Base-by-base conservation (phyloP, 2,797 vertebrate genomes). In the Takifugu rubripes region DNA sequence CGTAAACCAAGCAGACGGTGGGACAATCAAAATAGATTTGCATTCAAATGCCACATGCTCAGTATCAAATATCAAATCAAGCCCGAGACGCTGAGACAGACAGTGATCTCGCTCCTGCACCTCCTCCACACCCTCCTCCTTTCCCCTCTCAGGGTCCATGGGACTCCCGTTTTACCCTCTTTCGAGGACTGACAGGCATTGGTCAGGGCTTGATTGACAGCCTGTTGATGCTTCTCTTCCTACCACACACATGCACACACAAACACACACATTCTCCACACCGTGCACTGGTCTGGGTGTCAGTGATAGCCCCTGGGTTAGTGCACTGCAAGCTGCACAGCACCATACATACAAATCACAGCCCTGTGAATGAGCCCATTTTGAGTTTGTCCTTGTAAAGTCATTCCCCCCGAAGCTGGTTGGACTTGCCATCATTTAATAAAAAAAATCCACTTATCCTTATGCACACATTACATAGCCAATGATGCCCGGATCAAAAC, bases 31-130 rank as follows among this genome's bases (percentile, higher is more conserved):
- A 88, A 83, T 77, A 87, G 83, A 89, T 89, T 89, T 89, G 86
- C 86, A 89, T 89, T 87, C 81, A 87, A 89, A 89, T 89, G 86
- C 83, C 84, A 84, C 79, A 84, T 66, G 81, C 83, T 78, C 73
- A 33, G 72, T 88, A 89, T 89, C 88, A 89, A 89, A 89, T 89
- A 89, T 88, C 88, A 89, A 87, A 89, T 88, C 86, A 87, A 85
- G 73, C 72, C 61, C 12, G 62, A 80, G 81, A 79, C 84, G 56
- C 72, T 27, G 71, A 86, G 83, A 87, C 73, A 75, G 83, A 79
- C 82, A 76, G 86, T 70, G 78, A 74, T 71, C 61, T 62, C 71
- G 64, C 46, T 59, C 3, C 67, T 61, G 44, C 66, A 12, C 52
- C 47, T 52, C 59, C 50, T 49, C 44, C 64, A 49, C 62, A 78